Evolutionary conservation across 2,888 invertebrate species (phyloP), one percentile per base, ranked within the genome.

Genomic region (Tenthredo notha): DNA sequence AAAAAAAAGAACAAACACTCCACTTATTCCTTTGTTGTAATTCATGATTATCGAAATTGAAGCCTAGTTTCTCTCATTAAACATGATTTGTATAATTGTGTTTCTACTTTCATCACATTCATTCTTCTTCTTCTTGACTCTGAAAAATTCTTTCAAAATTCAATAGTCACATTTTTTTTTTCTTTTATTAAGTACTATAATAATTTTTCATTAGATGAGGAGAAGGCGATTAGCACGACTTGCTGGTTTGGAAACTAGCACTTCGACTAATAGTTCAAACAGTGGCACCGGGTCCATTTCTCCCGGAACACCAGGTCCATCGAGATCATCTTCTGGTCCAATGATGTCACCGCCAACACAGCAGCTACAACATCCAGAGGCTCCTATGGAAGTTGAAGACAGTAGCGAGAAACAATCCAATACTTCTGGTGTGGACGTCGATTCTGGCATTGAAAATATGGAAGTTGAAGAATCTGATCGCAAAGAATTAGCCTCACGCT

Each of bases 381-480:
- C 89, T 75, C 94, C 95, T 54, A 95, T 96, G 94, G 96, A 96
- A 89, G 94, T 95, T 33, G 95, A 95, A 88, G 95, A 95, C 85
- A 94, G 91, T 37, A 94, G 93, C 88, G 94, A 92, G 91, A 95
- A 93, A 86, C 94, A 92, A 87, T 94, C 93, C 75, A 94, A 94
- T 87, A 94, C 94, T 86, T 94, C 94, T 21, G 94, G 94, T 61
- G 93, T 94, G 40, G 96, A 96, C 92, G 95, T 96, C 54, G 96
- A 96, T 92, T 96, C 96, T 9, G 96, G 96, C 29, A 96, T 96
- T 90, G 97, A 97, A 92, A 96, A 96, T 89, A 97, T 97, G 97
- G 97, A 97, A 90, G 95, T 95, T 1, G 95, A 95, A 85, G 95
- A 95, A 78, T 90, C 92, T 0, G 94, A 93, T 85, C 91, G 92